Evolutionary conservation across 1,140 invertebrate genomes (phyloP), one percentile per base, ranked within the genome.

Genomic region (Anthonomus grandis): DNA sequence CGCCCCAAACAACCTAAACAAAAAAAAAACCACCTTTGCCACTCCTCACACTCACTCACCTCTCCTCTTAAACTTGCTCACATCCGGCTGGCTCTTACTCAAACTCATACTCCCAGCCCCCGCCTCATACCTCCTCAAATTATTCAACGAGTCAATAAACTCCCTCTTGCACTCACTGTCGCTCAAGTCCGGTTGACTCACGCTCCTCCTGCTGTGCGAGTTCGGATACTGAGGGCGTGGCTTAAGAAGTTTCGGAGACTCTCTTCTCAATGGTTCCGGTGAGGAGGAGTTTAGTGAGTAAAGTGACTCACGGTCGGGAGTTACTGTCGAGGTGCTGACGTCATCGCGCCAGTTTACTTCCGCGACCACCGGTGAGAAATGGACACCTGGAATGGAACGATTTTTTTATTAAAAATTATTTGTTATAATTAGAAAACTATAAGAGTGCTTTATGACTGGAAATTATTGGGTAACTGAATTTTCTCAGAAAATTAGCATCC

Each of bases 291-390:
- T 57, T 13, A 70, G 46, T 56, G 53, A 55, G 51, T 59, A 52
- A 36, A 62, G 65, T 45, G 68, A 56, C 18, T 68, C 68, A 12
- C 68, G 59, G 34, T 69, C 68, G 1, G 59, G 59, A 1, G 65
- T 64, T 19, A 52, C 57, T 13, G 72, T 74, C 2, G 74, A 76
- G 0, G 69, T 70, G 39, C 70, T 62, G 38, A 34, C 44, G 42
- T 70, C 65, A 56, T 85, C 83, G 46, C 79, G 76, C 84, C 85
- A 87, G 64, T 82, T 86, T 24, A 87, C 84, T 69, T 87, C 84
- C 13, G 83, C 81, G 1, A 87, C 85, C 24, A 87, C 80, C 0
- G 85, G 85, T 64, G 83, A 85, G 63, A 88, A 88, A 54, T 82
- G 82, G 1, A 84, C 83, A 24, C 57, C 57, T 59, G 25, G 12